Evolutionary conservation across 2,888 invertebrate species (phyloP), one percentile per base, ranked within the genome.

Genomic region (Metopia argyrocephala): DNA sequence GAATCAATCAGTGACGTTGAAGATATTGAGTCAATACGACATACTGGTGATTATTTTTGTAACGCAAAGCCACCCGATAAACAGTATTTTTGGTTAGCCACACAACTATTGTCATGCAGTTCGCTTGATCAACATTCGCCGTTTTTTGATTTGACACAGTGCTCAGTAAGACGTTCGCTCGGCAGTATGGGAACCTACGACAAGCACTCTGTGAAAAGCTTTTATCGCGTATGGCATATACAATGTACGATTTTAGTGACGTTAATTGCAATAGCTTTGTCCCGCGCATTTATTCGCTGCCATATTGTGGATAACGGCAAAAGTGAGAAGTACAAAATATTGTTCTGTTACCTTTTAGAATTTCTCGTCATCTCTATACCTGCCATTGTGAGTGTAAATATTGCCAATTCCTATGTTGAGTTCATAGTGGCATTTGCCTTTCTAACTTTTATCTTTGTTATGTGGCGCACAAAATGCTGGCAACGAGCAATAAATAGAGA

Each of bases 361-460:
- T 94, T 93, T 85, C 20, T 91, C 0, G 82, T 92, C 5, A 91
- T 94, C 78, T 90, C 93, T 2, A 54, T 93, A 15, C 92, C 94
- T 7, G 86, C 92, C 57, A 91, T 94, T 76, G 83, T 93, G 54
- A 92, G 91, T 23, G 91, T 93, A 62, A 94, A 94, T n/a, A 80
- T 93, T 59, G 86, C 92, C 23, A 88, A 92, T 21, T 85, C 90
- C 4, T 85, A 92, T 90, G 86, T 88, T n/a, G 76, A 83, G 45
- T 20, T 71, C 15, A 68, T 83, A 1, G 21, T 84, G 2, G 62
- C 85, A 71, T 23, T 78, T 4, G 12, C 82, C 3, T 20, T 71
- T 9, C 2, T 70, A n/a, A 3, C 65, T 2, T 6, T 83, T 1
- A 62, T 46, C 2, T 12, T 71, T 6, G 7, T 79, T 54, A 68